Base-by-base conservation (phyloP, 2,888 invertebrate species). In the Cantharis lateralis region DNA sequence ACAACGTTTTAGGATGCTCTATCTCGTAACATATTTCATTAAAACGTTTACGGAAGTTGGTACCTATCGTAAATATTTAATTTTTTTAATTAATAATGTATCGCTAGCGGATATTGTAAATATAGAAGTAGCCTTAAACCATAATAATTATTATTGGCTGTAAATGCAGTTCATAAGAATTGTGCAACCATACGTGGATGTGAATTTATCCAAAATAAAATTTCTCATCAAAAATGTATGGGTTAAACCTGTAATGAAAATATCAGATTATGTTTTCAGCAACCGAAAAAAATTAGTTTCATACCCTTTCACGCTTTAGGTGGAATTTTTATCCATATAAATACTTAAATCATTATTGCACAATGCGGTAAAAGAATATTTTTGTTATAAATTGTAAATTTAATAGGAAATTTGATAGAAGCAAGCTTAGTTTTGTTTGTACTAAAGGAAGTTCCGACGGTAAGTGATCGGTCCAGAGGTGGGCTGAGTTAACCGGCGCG, bases 231-330 rank as follows among this genome's bases (percentile, higher is more conserved):
- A 86, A 85, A 78, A 85, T 86, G 85, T 84, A 87, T 74, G 79
- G 80, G 82, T 83, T 85, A 86, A 86, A 85, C 86, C 86, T 82
- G 86, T 87, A 87, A 87, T 86, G 86, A 87, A 86, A 82, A 86
- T 83, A 86, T 86, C 85, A 85, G 84, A 86, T 87, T 85, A 86
- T 86, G 85, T 79, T 86, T 86, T 84, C 85, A 86, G 77, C 73
- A 81, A 80, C 74, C 75, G 79, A 80, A 81, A 81, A 76, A 80
- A 75, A 74, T 76, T 76, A 24, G 18, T 66, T 66, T 66, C 13
- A 18, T 63, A 48, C 7, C 13, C n/a, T n/a, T 66, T 66, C 13
- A 66, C 3, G 4, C 24, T 66, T 66, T n/a, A 66, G 64, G 13
- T 16, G 1, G 20, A 66, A 4, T 13, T 18, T 66, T 48, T 48